Conservation (phyloP, 2,797 vertebrate species). For the Tauraco hartlaubi region DNA sequence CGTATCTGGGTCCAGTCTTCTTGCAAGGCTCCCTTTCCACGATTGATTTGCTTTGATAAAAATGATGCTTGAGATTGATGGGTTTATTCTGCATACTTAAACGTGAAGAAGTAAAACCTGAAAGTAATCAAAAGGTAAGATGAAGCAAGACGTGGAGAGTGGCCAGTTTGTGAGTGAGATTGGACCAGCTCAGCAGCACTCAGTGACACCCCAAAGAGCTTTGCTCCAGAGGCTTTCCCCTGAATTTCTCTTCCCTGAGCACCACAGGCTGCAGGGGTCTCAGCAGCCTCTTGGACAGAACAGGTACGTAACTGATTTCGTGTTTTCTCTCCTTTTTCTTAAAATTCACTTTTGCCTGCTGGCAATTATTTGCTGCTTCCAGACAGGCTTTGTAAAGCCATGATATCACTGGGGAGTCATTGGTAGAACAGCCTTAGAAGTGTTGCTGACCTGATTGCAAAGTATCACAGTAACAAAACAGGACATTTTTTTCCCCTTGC, state of each 20-base stretch:
- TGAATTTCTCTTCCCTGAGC: not conserved
- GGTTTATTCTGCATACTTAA: not conserved
- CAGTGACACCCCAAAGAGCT: not conserved
- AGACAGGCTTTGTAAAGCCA: conserved; percentile 38
- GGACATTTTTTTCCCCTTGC: not conserved
- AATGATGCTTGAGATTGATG: not conserved
- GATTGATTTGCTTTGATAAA: not conserved
- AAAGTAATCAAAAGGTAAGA: not conserved
- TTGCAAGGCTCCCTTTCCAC: not conserved
- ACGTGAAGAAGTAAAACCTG: not conserved
- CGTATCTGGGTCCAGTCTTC: not conserved
- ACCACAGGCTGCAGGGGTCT: not conserved
- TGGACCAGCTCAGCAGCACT: not conserved
- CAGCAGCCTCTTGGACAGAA: not conserved
- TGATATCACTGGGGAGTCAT: not conserved
- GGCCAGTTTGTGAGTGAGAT: not conserved
- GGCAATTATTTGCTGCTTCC: conserved; percentile 43
- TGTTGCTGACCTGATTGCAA: conserved; percentile 47
- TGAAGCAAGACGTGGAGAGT: not conserved
- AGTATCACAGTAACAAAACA: conserved; percentile 25
- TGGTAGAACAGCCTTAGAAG: conserved; percentile 24
- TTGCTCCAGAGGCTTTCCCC: not conserved
- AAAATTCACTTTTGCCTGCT: conserved; percentile 38
- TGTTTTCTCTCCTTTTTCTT: not conserved
- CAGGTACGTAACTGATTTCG: not conserved